These are phyloP conservation scores for Plecotus auritus DNA, from an alignment of 2,113 vertebrate genomes.

Conservation along the genomic window DNA sequence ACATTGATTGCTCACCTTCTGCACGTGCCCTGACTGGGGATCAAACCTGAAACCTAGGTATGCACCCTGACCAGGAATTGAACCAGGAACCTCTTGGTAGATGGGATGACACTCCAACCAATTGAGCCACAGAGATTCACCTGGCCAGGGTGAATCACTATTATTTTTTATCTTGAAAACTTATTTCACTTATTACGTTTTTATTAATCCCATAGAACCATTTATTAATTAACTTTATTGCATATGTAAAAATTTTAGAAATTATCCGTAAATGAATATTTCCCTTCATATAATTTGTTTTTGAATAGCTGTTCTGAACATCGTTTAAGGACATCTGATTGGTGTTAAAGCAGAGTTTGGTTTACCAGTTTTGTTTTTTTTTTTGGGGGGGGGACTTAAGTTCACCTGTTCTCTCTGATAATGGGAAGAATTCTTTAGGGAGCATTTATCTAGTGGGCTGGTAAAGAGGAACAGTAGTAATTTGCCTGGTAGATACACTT, in stretches of 20 bases:
- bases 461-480: background rate
- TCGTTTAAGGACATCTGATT: background rate
- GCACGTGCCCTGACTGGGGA: background rate
- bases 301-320: background rate
- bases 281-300: background rate
- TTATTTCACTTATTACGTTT: background rate
- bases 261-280: background rate
- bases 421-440: background rate
- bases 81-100: background rate
- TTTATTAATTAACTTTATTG: background rate
- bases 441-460: background rate
- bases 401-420: background rate
- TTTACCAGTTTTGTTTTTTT: background rate
- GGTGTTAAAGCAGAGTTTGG: background rate
- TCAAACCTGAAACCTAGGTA: background rate
- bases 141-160: background rate
- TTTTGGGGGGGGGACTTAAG: background rate
- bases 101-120: background rate
- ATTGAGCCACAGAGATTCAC: background rate
- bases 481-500: background rate
- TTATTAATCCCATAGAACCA: background rate
- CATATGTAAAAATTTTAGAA: background rate
- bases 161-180: background rate
- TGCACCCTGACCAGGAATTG: background rate
- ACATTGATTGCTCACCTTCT: background rate